Base-by-base conservation (phyloP, 2,797 vertebrate genomes). In the Echiichthys vipera region DNA sequence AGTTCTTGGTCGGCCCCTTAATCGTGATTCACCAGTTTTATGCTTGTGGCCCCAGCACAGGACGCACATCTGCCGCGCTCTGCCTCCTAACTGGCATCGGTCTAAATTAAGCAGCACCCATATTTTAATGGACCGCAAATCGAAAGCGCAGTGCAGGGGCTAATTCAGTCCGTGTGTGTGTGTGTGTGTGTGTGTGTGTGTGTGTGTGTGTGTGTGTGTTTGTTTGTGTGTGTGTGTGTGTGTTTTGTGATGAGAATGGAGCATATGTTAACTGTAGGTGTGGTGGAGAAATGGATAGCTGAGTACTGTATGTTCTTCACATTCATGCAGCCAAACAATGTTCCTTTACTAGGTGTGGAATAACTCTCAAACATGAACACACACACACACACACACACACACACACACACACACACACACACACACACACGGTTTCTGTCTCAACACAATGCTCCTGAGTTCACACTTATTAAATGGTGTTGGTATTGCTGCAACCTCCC, bases 381-480 rank as follows among this genome's bases (percentile, higher is more conserved):
- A 51, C 63, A 62, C 74, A 57, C 13, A 27, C 57, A 75, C 55
- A 57, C 54, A 34, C 45, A 59, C n/a, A n/a, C n/a, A n/a, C n/a
- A n/a, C n/a, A 68, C 47, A 63, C 61, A 59, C 71, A 65, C 30
- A 54, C 15, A 49, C 64, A 55, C 69, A 61, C 22, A 81, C 65
- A 74, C 50, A 37, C 70, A 77, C 65, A 43, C 20, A 40, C 72
- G 76, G 74, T 55, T 54, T 74, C 76, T 62, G 65, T 73, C 25
- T 78, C 25, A 6, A 69, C 70, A 65, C 80, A 81, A 46, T 77
- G 85, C 78, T 87, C 59, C 53, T 10, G 70, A 83, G 81, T 85
- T 93, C 91, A 84, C 89, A 93, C 91, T 93, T 91, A 92, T 94
- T 93, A 91, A 90, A 89, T 86, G 78, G 89, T 89, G 89, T 91